Evolutionary conservation across 1,140 invertebrate genomes (phyloP).

Genomic region (Ectropis grisescens): DNA sequence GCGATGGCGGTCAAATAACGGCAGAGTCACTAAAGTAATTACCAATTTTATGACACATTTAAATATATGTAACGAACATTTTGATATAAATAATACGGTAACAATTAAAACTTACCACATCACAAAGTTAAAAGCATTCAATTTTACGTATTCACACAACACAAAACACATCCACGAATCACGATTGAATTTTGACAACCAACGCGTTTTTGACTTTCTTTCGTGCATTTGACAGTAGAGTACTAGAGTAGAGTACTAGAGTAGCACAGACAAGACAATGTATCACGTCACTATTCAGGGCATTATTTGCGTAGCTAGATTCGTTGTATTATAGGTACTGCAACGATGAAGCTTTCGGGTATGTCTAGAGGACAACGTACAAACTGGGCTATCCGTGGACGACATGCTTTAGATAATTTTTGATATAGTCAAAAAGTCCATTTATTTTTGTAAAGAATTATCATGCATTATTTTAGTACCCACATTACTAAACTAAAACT

Average conservation of each 20-base stretch:
- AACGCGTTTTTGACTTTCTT: slow-evolving; percentile 1
- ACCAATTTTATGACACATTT: background rate
- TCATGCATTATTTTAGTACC: no score
- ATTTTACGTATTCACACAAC: slow-evolving; percentile 54
- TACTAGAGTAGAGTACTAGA: no score
- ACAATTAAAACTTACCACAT: slow-evolving; percentile 52
- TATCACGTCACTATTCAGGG: background rate
- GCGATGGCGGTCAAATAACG: slow-evolving; percentile 34
- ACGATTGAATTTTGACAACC: slow-evolving; percentile 31
- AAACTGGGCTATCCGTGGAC: no score
- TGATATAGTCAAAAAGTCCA: no score
- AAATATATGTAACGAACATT: no score
- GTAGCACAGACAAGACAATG: no score
- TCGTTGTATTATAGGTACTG: background rate
- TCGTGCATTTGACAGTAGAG: background rate
- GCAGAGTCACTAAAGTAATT: slow-evolving; percentile 15
- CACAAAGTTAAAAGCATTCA: slow-evolving; percentile 36
- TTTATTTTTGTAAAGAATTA: no score
- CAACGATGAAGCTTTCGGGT: background rate
- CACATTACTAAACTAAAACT: no score
- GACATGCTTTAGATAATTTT: no score
- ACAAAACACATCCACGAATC: slow-evolving; percentile 59
- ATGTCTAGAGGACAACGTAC: no score
- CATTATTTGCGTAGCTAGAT: background rate
- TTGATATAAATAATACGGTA: no score